Evolutionary conservation across 2,113 vertebrate species (phyloP).

Genomic region (Pteronura brasiliensis): DNA sequence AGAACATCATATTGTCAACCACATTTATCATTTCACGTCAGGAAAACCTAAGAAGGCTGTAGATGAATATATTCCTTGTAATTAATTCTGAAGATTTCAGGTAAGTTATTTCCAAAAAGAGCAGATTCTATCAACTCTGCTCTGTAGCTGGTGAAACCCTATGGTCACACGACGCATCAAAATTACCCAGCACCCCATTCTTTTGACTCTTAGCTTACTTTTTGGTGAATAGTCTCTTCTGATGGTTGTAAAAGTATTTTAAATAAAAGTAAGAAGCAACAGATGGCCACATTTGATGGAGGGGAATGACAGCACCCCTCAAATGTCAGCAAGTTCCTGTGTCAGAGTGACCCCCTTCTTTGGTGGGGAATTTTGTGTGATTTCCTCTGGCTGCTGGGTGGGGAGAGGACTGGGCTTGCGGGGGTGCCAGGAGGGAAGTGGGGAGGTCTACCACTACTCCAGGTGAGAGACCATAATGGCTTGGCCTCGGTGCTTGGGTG

Average conservation of each 20-base stretch:
- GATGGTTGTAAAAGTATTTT: not conserved
- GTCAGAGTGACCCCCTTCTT: not conserved
- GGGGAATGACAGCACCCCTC: not conserved
- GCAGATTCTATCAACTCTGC: not conserved
- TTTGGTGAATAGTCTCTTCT: not conserved
- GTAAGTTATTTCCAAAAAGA: not conserved
- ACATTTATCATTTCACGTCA: not conserved
- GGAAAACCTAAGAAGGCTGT: not conserved
- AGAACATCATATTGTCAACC: slow-evolving; percentile 1
- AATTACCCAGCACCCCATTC: not conserved
- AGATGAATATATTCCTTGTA: not conserved
- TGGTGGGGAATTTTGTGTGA: not conserved
- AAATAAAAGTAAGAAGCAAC: not conserved
- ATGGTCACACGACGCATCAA: not conserved
- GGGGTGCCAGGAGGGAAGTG: rapidly evolving
- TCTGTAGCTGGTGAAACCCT: not conserved
- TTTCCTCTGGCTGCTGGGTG: not conserved
- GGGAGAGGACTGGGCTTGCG: rapidly evolving
- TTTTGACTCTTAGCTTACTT: not conserved
- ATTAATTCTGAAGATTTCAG: slow-evolving; percentile 34
- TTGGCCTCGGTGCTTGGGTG: not conserved
- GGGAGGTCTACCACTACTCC: too few relatives aligned
- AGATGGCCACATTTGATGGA: not conserved
- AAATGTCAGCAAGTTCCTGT: not conserved
- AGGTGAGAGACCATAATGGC: not conserved